These are phyloP conservation scores for Drosophila macrospina DNA, from an alignment of 2,888 invertebrate species.

Conservation along the genomic window DNA sequence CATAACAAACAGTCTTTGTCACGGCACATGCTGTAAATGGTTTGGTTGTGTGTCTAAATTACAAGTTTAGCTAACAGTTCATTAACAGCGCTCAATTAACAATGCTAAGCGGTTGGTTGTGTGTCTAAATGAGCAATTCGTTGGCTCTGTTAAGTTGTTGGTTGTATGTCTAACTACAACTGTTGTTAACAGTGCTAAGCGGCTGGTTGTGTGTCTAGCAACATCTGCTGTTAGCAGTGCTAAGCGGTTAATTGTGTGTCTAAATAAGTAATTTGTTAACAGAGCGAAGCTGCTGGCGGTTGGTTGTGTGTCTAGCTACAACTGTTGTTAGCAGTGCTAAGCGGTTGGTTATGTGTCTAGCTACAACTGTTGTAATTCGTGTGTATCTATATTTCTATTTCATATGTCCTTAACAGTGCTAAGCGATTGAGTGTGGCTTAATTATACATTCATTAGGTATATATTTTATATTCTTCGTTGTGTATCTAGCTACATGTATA, in stretches of 20 bases:
- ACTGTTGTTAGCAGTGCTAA: not conserved
- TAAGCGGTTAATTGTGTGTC: not conserved
- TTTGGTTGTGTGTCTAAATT: too few species aligned
- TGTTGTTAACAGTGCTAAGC: not conserved
- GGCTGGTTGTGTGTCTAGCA: constrained; percentile 2
- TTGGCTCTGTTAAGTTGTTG: too few species aligned
- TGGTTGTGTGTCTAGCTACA: not conserved
- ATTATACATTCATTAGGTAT: too few species aligned
- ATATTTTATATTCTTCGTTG: too few species aligned
- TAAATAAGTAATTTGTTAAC: not conserved
- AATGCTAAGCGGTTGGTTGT: not conserved
- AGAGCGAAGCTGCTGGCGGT: constrained; percentile 14
- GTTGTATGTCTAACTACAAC: not conserved
- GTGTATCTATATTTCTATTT: too few species aligned
- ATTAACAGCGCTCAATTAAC: too few species aligned
- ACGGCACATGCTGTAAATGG: too few species aligned
- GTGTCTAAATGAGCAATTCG: not conserved
- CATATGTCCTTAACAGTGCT: too few species aligned
- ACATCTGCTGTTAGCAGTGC: not conserved
- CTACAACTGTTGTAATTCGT: too few species aligned
- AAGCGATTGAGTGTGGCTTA: too few species aligned
- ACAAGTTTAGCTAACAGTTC: too few species aligned
- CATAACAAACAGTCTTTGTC: constrained; percentile 1
- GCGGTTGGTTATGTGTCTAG: constrained; percentile 16
- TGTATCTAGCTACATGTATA: too few species aligned